Base-by-base conservation (phyloP, 2,113 vertebrate genomes). In the Gallinago media region DNA sequence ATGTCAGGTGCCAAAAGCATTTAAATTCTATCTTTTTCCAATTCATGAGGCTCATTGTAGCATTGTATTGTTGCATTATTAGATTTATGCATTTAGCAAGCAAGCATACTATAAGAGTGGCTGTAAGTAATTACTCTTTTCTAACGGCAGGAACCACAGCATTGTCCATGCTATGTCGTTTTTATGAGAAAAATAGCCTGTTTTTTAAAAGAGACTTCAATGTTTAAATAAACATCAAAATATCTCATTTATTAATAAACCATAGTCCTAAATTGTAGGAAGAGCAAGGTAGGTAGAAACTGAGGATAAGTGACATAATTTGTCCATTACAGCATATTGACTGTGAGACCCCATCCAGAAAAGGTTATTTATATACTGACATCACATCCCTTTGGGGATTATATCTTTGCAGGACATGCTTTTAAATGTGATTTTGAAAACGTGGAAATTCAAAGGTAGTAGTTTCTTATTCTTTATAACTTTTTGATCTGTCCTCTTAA, bases 1-100 rank as follows among this genome's bases (percentile, higher is more conserved):
- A 72, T 95, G 91, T 94, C 97, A 98, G 96, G 95, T 98, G 96
- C 97, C 97, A 98, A 98, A 97, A 97, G 80, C 94, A 97, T 98
- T 97, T 95, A 97, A 97, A 98, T 97, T 97, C 73, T 32, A 74
- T 96, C 95, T 92, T 97, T 96, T 97, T 97, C 96, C 95, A 98
- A 98, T 97, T 98, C 96, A 95, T 96, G 96, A 97, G 95, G 94
- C 83, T 96, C 88, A 97, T 95, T 97, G 96, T 97, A 96, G 88
- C 93, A 98, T 67, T 88, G 89, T 97, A 97, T 96, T 97, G 88
- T 96, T 96, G 92, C 81, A 97, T 97, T 98, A 98, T 98, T 97
- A 98, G 94, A 97, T 97, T 97, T 97, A 92, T 94, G 90, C 95
- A 97, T 97, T 98, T 97, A 98, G 88, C 92, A 56, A 29, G 89